phyloP scores from a whole-genome alignment of 1,140 invertebrate species.

The Coenobita brevimanus region DNA sequence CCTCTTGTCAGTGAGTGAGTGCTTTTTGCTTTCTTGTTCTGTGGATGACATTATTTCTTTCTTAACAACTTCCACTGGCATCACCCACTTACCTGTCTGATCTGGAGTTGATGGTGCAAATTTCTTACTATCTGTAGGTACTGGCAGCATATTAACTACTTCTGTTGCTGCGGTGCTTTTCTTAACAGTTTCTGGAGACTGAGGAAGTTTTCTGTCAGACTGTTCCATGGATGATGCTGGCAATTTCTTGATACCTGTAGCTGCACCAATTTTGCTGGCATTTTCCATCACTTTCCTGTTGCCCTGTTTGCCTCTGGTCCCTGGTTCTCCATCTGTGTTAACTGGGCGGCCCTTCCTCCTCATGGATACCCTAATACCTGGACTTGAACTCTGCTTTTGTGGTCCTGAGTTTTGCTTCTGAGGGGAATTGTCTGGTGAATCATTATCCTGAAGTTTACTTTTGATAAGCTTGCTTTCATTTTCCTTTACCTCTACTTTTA shows the following conservation, averaged over 20 bases:
- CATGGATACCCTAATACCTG: conserved; percentile 5
- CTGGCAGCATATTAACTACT: background rate
- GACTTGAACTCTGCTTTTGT: conserved; percentile 2
- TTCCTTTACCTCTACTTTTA: background rate
- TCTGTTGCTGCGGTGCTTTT: background rate
- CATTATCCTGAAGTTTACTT: background rate
- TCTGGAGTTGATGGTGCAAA: background rate
- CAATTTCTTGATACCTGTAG: background rate
- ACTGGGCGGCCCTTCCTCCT: conserved; percentile 25
- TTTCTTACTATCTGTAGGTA: background rate
- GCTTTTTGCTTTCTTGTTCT: background rate
- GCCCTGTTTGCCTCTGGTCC: background rate
- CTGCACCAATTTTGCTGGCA: background rate
- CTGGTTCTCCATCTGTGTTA: conserved; percentile 18
- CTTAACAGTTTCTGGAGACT: background rate
- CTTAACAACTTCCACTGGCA: background rate
- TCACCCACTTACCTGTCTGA: background rate
- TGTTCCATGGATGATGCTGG: too few relatives aligned
- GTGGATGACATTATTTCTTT: background rate
- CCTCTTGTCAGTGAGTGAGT: background rate
- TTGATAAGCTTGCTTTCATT: background rate
- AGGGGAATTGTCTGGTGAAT: background rate
- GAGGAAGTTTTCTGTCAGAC: background rate
- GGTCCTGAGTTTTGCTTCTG: background rate
- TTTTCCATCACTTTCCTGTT: background rate